These are phyloP conservation scores for Heliothis peltigera DNA, from an alignment of 2,888 invertebrate genomes.

Conservation along the genomic window DNA sequence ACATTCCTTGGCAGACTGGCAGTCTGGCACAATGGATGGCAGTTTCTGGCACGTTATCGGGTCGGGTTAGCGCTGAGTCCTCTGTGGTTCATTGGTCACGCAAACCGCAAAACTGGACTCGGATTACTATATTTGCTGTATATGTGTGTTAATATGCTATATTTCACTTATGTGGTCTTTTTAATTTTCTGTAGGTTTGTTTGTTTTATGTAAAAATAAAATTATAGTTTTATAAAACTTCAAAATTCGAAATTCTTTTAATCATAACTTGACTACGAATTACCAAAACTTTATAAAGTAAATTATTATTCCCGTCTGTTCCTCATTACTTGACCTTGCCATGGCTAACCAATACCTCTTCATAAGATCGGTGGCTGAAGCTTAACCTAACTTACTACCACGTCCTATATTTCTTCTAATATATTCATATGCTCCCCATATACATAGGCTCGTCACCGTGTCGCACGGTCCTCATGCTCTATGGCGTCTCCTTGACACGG, in stretches of 20 bases:
- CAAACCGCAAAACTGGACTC: slow-evolving; percentile 42
- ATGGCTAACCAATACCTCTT: no score
- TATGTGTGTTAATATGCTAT: no score
- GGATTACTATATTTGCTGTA: slow-evolving; percentile 34
- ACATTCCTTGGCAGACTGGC: slow-evolving; percentile 36
- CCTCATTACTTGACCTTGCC: no score
- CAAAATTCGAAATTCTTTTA: no score
- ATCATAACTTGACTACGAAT: no score
- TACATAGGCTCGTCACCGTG: background rate
- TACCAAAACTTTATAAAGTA: no score
- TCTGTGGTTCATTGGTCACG: slow-evolving; percentile 37
- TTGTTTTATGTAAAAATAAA: background rate
- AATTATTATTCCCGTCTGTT: no score
- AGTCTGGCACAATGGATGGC: slow-evolving; percentile 24
- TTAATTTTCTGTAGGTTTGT: background rate
- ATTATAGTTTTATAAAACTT: no score
- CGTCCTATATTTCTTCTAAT: no score
- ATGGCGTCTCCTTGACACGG: slow-evolving; percentile 15
- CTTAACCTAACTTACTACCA: no score
- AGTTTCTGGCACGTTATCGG: slow-evolving; percentile 43
- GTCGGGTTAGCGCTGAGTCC: slow-evolving; percentile 39
- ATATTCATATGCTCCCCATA: no score
- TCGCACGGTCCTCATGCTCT: slow-evolving; percentile 4
- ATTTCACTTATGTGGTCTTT: background rate
- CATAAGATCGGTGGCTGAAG: no score